Evolutionary conservation across 2,797 vertebrate genomes (phyloP).

Genomic region (Apogon talboti): DNA sequence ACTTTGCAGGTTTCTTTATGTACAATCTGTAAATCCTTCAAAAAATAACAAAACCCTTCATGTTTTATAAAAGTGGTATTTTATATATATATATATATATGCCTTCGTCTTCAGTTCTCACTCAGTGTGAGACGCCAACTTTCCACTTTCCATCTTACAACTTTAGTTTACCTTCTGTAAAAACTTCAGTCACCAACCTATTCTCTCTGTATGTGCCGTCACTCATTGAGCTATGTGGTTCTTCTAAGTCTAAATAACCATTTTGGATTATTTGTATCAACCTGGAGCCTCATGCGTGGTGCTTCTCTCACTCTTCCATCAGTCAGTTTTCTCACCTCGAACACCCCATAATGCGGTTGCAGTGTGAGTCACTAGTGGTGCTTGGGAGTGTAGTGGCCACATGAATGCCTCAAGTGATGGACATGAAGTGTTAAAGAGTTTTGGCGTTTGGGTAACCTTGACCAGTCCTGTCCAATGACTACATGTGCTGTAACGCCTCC

Average conservation of each 20-base stretch:
- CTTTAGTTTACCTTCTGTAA: conserved; percentile 16
- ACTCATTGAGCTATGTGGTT: neutral
- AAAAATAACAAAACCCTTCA: neutral
- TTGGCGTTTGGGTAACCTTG: conserved; percentile 14
- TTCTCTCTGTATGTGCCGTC: conserved; percentile 18
- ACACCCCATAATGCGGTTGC: conserved; percentile 15
- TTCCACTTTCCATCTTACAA: conserved; percentile 41
- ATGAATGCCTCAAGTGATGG: conserved; percentile 32
- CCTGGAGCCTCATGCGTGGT: conserved; percentile 1
- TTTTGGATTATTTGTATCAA: neutral
- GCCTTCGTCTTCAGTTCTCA: neutral
- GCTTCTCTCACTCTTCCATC: conserved; percentile 6
- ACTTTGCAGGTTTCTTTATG: neutral
- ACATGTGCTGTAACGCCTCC: conserved; percentile 95
- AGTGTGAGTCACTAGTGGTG: conserved; percentile 31
- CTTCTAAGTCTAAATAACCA: conserved; percentile 12
- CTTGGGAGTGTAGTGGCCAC: conserved; percentile 27
- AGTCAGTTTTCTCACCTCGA: conserved; percentile 25
- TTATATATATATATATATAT: neutral
- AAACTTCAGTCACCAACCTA: neutral
- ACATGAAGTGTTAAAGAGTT: conserved; percentile 35
- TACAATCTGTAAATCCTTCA: neutral
- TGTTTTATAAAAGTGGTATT: neutral
- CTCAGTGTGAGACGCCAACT: conserved; percentile 7
- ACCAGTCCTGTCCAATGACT: conserved; percentile 57